Evolutionary conservation across 2,113 vertebrate species (phyloP).

Genomic region (Mohoua ochrocephala): DNA sequence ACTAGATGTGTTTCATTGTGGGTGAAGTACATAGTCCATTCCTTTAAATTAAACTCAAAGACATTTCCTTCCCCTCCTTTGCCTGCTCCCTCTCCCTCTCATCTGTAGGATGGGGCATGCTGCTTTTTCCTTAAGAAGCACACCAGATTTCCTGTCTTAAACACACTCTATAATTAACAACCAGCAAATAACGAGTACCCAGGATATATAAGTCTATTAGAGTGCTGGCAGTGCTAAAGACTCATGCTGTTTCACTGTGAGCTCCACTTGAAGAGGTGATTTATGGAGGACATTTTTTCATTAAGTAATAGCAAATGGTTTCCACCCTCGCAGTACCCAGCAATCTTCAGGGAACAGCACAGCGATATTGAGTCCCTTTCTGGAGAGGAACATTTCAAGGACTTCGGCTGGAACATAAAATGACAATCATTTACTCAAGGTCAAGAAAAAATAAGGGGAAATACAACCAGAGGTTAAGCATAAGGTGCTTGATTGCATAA

Average conservation of each 20-base stretch:
- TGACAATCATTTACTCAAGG: slow-evolving; percentile 53
- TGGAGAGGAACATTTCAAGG: slow-evolving; percentile 53
- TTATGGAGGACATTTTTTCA: slow-evolving; percentile 67
- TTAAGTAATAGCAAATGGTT: slow-evolving; percentile 69
- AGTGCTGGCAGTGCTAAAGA: slow-evolving; percentile 63
- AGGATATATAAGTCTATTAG: slow-evolving; percentile 68
- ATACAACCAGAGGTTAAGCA: slow-evolving; percentile 35
- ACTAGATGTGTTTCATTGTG: neutral
- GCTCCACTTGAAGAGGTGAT: slow-evolving; percentile 68
- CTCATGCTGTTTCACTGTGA: slow-evolving; percentile 60
- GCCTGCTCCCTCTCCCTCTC: neutral
- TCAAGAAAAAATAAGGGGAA: slow-evolving; percentile 36
- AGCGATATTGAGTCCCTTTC: slow-evolving; percentile 30
- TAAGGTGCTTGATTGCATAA: neutral
- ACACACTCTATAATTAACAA: slow-evolving; percentile 62
- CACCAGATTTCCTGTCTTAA: slow-evolving; percentile 63
- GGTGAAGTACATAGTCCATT: neutral
- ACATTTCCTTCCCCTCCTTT: neutral
- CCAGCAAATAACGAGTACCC: slow-evolving; percentile 59
- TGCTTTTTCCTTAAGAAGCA: slow-evolving; percentile 46
- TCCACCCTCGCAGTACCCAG: slow-evolving; percentile 55
- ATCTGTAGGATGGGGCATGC: slow-evolving; percentile 6
- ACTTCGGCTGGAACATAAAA: slow-evolving; percentile 54
- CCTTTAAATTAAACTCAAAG: neutral
- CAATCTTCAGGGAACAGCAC: slow-evolving; percentile 59